phyloP scores from a whole-genome alignment of 2,797 vertebrate genomes.

The Onychomys torridus region DNA sequence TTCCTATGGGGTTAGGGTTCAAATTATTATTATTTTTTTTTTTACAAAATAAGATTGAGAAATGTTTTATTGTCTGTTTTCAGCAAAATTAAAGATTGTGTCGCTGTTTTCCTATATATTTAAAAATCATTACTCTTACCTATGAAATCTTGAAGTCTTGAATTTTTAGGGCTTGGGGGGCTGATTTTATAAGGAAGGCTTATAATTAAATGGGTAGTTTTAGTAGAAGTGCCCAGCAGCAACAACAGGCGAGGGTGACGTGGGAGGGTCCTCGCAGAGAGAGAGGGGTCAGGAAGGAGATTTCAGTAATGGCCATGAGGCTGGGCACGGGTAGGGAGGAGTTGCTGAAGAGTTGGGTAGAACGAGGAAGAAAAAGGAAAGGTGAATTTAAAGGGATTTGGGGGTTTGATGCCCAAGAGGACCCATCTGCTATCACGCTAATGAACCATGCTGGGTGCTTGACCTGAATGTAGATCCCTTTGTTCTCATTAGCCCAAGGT shows the following conservation, averaged over 20 bases:
- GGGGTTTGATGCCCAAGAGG: background rate
- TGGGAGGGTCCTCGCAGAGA: background rate
- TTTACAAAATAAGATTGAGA: slow-evolving; percentile 46
- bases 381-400: background rate
- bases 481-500: background rate
- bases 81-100: background rate
- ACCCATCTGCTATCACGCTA: background rate
- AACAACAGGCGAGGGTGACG: background rate
- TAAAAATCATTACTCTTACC: slow-evolving; percentile 10
- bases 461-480: background rate
- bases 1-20: background rate
- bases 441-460: background rate
- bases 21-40: slow-evolving; percentile 36
- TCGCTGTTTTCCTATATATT: background rate
- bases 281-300: background rate
- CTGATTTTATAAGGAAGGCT: background rate
- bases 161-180: slow-evolving; percentile 9
- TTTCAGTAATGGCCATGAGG: background rate
- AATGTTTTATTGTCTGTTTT: background rate
- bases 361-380: background rate
- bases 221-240: background rate
- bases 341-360: background rate
- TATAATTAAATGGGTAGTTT: background rate
- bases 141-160: background rate
- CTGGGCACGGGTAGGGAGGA: background rate